These are phyloP conservation scores for Calcarius ornatus DNA, from an alignment of 2,113 vertebrate genomes.

Conservation along the genomic window DNA sequence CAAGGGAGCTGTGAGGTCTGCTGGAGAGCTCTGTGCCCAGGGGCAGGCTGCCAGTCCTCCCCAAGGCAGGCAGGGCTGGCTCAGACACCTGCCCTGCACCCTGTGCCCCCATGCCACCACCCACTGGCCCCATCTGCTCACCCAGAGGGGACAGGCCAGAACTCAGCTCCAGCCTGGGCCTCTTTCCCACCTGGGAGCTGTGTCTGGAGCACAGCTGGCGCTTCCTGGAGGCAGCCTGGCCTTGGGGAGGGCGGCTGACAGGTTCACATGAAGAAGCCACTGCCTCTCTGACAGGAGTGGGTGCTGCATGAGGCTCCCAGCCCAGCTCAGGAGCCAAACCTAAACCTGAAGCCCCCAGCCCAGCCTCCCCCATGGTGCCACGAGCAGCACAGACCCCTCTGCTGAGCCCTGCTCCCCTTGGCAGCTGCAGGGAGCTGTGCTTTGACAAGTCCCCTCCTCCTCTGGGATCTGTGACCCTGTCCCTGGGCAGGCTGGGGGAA, in stretches of 20 bases:
- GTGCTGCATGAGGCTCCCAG: accelerated
- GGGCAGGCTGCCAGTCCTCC: background rate
- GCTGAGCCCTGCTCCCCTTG: background rate
- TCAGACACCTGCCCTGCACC: background rate
- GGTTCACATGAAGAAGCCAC: background rate
- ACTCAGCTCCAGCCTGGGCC: background rate
- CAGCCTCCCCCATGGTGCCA: accelerated
- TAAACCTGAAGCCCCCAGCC: accelerated
- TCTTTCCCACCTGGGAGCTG: background rate
- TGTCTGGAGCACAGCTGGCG: background rate
- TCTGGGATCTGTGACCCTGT: background rate
- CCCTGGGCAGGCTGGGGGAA: background rate
- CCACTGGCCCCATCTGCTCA: accelerated
- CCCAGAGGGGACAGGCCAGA: accelerated
- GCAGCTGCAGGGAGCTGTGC: background rate
- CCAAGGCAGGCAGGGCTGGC: background rate
- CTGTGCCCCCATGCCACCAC: background rate
- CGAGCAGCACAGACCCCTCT: background rate
- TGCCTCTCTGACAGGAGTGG: accelerated
- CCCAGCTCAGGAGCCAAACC: background rate
- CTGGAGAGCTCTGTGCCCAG: background rate
- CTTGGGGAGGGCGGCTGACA: accelerated
- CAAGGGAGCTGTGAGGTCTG: background rate
- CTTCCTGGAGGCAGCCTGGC: background rate
- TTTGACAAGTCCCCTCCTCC: background rate